Percentiles rank a stretch among this genome's conserved stretches.
phyloP scores from a whole-genome alignment of 2,113 vertebrate genomes.

The Archocentrus centrarchus region DNA sequence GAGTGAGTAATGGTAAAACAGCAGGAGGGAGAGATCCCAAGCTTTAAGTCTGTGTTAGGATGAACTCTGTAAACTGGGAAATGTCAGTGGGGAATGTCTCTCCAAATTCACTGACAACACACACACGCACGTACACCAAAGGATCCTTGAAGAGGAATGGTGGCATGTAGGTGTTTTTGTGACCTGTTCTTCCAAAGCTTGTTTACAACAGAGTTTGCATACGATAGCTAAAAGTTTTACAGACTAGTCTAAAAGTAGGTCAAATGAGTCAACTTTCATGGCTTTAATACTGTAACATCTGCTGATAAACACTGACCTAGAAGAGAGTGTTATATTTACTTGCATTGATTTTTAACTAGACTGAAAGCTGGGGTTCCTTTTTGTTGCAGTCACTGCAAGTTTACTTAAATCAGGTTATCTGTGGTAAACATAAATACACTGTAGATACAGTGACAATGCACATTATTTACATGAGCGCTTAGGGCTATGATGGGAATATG shows the following conservation, averaged over 20 bases:
- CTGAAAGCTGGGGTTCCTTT: conserved; percentile 1
- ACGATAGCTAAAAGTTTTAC: background rate
- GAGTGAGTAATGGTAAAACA: background rate
- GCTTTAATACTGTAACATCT: conserved; percentile 35
- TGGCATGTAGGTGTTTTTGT: background rate
- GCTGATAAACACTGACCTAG: conserved; percentile 36
- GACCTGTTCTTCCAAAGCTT: background rate
- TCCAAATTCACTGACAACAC: conserved; percentile 40
- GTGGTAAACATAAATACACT: background rate
- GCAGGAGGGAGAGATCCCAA: background rate
- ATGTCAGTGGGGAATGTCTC: conserved; percentile 23
- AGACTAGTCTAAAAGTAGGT: conserved; percentile 26
- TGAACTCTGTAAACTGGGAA: conserved; percentile 38
- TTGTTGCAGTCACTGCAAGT: background rate
- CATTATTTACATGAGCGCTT: background rate
- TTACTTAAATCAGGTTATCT: background rate
- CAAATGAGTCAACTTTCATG: conserved; percentile 4
- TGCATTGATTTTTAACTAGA: background rate
- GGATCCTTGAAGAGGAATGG: background rate
- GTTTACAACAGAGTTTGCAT: background rate
- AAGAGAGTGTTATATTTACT: conserved; percentile 41
- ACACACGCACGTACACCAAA: background rate
- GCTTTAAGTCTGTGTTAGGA: background rate
- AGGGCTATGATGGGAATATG: background rate
- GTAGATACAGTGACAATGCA: background rate